Conservation (phyloP, 1,140 invertebrate species). For the Atopsyche davidsoni region DNA sequence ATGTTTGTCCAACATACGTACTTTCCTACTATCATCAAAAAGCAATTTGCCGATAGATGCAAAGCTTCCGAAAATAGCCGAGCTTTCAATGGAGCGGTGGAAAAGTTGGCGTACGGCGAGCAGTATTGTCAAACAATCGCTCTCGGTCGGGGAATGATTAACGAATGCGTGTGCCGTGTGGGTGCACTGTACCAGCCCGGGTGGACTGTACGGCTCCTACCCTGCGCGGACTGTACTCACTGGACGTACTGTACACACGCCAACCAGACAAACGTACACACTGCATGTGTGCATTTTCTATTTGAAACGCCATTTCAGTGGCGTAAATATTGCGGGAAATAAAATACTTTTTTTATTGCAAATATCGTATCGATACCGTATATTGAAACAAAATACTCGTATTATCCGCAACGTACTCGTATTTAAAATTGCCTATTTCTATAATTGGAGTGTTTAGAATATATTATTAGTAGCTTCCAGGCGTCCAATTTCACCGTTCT, state of each 20-base stretch:
- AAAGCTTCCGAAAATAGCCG: neutral
- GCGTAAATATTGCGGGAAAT: no score
- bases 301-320: neutral
- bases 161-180: slow-evolving; percentile 9
- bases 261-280: slow-evolving; percentile 13
- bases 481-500: no score
- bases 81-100: neutral
- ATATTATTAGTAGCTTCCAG: no score
- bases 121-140: slow-evolving; percentile 13
- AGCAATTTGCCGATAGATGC: neutral
- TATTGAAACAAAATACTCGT: no score
- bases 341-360: no score
- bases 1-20: no score
- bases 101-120: slow-evolving; percentile 5
- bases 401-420: no score
- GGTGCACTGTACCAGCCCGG: neutral
- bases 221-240: neutral
- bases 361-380: no score
- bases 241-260: slow-evolving; percentile 3
- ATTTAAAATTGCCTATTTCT: no score
- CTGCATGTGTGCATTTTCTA: slow-evolving; percentile 14
- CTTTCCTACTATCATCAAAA: no score
- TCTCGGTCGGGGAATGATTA: slow-evolving; percentile 19
- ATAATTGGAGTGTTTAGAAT: no score
- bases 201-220: neutral